Conservation (phyloP, 2,113 vertebrate species). For the Genyomyrus donnyi region DNA sequence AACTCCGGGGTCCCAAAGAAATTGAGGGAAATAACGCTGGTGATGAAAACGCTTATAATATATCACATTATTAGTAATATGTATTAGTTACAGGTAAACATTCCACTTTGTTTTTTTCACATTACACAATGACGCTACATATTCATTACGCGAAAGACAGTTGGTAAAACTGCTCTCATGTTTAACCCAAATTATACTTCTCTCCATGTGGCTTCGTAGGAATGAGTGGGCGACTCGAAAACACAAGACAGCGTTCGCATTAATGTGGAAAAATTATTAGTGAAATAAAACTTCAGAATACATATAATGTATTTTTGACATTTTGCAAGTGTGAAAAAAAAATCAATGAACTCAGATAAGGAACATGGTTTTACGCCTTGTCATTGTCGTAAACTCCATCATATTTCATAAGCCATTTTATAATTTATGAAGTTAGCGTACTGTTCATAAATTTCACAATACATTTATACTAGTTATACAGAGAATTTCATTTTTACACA, state of each 20-base stretch:
- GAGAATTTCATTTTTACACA: background rate
- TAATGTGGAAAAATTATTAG: background rate
- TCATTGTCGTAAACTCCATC: background rate
- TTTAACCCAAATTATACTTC: background rate
- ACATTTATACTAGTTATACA: background rate
- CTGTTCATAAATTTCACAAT: background rate
- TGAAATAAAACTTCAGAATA: background rate
- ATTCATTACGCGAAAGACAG: background rate
- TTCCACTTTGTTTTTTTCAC: background rate
- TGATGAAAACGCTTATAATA: background rate
- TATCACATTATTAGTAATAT: background rate
- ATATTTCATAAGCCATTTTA: background rate
- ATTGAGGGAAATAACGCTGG: background rate
- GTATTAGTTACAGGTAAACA: background rate
- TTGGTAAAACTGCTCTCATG: background rate
- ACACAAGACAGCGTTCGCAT: background rate
- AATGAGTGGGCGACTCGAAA: background rate
- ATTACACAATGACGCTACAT: background rate
- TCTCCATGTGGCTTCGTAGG: background rate
- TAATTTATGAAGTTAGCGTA: background rate
- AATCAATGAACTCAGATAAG: background rate
- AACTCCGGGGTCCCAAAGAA: background rate
- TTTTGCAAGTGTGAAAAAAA: background rate
- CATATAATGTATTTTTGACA: background rate
- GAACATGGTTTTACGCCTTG: background rate